Conservation (phyloP, 2,888 invertebrate genomes). For the Xiphydria camelus region DNA sequence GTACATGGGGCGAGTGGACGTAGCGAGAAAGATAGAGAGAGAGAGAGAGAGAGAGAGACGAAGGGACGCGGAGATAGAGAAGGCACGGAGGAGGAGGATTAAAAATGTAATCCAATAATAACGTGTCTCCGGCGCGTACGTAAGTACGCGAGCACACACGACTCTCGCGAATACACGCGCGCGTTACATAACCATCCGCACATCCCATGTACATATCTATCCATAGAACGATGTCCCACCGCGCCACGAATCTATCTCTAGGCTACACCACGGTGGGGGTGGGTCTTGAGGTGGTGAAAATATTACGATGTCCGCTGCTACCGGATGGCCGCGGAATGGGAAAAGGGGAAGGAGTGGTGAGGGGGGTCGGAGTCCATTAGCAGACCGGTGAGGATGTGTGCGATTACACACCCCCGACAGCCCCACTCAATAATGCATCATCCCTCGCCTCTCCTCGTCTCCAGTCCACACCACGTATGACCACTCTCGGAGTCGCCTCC, state of each 20-base stretch:
- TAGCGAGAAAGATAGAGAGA: too few species aligned
- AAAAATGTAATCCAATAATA: constrained; percentile 59
- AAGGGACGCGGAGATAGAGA: constrained; percentile 27
- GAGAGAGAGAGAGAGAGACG: constrained; percentile 27
- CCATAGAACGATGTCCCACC: too few species aligned
- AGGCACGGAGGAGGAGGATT: constrained; percentile 44
- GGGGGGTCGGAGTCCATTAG: constrained; percentile 50
- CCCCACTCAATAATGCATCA: constrained; percentile 58
- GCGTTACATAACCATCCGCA: not conserved
- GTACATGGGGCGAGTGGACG: constrained; percentile 26
- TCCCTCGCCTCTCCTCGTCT: constrained; percentile 32
- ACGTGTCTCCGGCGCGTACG: constrained; percentile 55
- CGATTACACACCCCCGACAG: constrained; percentile 49
- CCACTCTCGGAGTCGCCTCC: constrained; percentile 36
- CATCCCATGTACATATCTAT: constrained; percentile 14
- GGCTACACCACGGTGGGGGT: too few species aligned
- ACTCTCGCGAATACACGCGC: constrained; percentile 26
- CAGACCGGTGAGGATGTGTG: constrained; percentile 49
- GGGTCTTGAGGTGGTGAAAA: constrained; percentile 42
- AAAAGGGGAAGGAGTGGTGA: constrained; percentile 19
- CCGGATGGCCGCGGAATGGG: constrained; percentile 24
- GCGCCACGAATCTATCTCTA: too few species aligned
- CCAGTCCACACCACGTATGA: constrained; percentile 38
- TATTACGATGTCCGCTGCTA: constrained; percentile 36
- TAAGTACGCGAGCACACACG: constrained; percentile 34